phyloP scores from a whole-genome alignment of 2,113 vertebrate genomes.

The Sula dactylatra region DNA sequence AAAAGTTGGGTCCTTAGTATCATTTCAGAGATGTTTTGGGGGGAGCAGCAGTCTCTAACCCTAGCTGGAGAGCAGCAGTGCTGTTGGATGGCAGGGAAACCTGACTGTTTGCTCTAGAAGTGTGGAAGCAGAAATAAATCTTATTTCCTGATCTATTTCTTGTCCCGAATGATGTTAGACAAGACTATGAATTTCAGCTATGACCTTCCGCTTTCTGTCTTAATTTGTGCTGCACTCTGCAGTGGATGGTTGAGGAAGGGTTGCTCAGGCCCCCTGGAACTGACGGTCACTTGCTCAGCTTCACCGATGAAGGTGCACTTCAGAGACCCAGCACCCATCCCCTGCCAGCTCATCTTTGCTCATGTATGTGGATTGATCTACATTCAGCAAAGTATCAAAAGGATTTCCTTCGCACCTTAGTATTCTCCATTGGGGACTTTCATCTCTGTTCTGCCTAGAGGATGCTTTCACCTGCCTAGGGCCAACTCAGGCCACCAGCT shows the following conservation, averaged over 20 bases:
- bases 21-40: not conserved
- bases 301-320: not conserved
- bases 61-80: not conserved
- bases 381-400: not conserved
- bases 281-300: not conserved
- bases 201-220: not conserved
- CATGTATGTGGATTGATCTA: fast-evolving
- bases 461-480: not conserved
- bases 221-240: not conserved
- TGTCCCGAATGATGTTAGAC: not conserved
- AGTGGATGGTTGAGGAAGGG: not conserved
- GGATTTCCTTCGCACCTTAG: not conserved
- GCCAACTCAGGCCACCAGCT: not conserved
- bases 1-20: not conserved
- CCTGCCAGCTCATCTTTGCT: not conserved
- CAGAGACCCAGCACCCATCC: not conserved
- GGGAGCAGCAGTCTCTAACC: not conserved
- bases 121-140: not conserved
- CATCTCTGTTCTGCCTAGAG: not conserved
- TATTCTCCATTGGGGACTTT: not conserved
- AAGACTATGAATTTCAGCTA: not conserved
- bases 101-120: not conserved
- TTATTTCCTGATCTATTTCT: not conserved
- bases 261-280: not conserved
- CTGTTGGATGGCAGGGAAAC: not conserved